Percentiles rank a stretch among this genome's conserved stretches.
Evolutionary conservation across 2,888 invertebrate genomes (phyloP).

Genomic region (Piscicola geometra): DNA sequence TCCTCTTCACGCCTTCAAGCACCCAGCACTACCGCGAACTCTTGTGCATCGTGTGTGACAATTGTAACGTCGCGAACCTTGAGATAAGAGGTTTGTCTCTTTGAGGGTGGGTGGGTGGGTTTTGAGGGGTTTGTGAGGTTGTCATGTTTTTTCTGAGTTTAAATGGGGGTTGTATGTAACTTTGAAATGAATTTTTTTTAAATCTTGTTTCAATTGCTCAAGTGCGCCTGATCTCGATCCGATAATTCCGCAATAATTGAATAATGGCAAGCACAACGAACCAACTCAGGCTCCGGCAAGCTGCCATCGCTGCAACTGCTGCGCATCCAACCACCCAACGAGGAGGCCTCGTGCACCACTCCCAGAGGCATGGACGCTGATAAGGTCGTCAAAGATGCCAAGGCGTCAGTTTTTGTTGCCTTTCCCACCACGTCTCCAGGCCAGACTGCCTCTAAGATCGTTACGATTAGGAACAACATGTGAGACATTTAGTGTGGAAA

Average conservation of each 20-base stretch:
- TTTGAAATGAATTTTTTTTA: too few species aligned
- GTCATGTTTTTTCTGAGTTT: too few species aligned
- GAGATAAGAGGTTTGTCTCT: slow-evolving; percentile 48
- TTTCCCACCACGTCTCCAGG: neutral
- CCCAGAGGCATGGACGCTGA: neutral
- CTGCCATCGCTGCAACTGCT: neutral
- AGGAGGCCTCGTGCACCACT: neutral
- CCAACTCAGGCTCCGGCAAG: too few species aligned
- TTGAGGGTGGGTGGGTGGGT: too few species aligned
- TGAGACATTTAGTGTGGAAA: neutral
- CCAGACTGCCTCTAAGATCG: neutral
- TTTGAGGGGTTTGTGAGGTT: too few species aligned
- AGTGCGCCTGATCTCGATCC: too few species aligned
- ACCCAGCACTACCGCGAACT: slow-evolving; percentile 48
- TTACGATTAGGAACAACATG: neutral
- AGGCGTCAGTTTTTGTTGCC: neutral
- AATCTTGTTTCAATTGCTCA: too few species aligned
- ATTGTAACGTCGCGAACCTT: slow-evolving; percentile 53
- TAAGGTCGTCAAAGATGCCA: neutral
- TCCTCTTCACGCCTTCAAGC: slow-evolving; percentile 50
- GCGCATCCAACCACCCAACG: neutral
- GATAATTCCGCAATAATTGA: too few species aligned
- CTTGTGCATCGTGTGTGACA: slow-evolving; percentile 54
- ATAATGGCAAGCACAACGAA: too few species aligned
- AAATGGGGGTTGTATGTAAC: too few species aligned